Conservation (phyloP, 1,140 invertebrate species). For the Camponotus vicinus region DNA sequence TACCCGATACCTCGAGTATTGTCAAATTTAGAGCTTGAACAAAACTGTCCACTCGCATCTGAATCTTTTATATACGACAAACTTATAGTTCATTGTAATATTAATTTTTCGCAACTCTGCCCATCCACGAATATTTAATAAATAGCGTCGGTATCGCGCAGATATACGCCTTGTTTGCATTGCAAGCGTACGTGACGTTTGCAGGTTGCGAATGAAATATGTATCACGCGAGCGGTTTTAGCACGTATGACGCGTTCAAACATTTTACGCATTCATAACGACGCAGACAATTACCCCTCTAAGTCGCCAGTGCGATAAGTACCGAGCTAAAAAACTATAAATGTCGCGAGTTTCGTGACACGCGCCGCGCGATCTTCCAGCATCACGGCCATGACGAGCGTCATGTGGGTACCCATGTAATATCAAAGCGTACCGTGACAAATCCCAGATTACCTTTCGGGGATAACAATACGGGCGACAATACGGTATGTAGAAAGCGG, state of each 20-base stretch:
- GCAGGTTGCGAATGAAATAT: conserved; percentile 52
- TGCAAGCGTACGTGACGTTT: conserved; percentile 31
- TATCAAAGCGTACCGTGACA: conserved; percentile 65
- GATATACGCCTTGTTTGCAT: neutral
- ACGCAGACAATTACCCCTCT: conserved; percentile 46
- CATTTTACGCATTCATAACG: conserved; percentile 61
- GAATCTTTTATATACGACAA: neutral
- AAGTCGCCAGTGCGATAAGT: conserved; percentile 53
- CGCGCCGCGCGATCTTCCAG: conserved; percentile 34
- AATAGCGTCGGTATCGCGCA: neutral
- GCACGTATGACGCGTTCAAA: conserved; percentile 51
- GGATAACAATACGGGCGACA: conserved; percentile 67
- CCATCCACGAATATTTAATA: conserved; percentile 29
- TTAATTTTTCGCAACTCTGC: neutral
- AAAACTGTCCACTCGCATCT: neutral
- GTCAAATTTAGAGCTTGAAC: neutral
- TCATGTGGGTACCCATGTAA: conserved; percentile 54
- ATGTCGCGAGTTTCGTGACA: conserved; percentile 39
- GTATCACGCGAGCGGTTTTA: conserved; percentile 35
- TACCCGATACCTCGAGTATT: too few relatives aligned
- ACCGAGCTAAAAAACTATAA: conserved; percentile 50
- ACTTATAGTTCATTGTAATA: neutral
- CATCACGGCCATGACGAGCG: neutral
- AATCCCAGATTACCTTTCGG: conserved; percentile 71
- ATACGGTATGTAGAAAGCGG: conserved; percentile 63